These are phyloP conservation scores for Chelon auratus DNA, from an alignment of 2,797 vertebrate species.

Conservation along the genomic window DNA sequence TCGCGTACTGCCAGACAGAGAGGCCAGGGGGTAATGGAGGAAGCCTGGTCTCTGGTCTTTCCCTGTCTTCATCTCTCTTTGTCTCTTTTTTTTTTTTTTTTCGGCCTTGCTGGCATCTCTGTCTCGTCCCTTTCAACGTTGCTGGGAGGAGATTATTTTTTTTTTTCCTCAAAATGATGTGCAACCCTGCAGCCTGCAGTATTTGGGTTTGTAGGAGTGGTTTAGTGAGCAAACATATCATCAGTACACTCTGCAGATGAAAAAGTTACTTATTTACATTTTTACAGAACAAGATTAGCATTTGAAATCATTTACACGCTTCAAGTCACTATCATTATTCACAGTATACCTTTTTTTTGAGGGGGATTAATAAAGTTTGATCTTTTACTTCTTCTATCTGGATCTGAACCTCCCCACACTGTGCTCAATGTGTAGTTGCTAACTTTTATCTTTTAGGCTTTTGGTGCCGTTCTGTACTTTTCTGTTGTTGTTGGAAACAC, in stretches of 20 bases:
- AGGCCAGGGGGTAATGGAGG: slow-evolving; percentile 70
- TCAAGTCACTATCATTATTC: too few species aligned
- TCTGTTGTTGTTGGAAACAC: background rate
- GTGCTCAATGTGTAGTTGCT: too few species aligned
- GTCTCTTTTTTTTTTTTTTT: slow-evolving; percentile 20
- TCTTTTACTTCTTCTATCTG: too few species aligned
- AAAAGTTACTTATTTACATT: too few species aligned
- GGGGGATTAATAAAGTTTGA: too few species aligned
- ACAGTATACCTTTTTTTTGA: too few species aligned
- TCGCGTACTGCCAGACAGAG: slow-evolving; percentile 55
- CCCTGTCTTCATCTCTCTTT: slow-evolving; percentile 53
- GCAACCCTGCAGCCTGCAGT: slow-evolving; percentile 9
- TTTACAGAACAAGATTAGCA: too few species aligned
- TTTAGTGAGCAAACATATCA: background rate
- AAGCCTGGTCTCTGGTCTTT: slow-evolving; percentile 39
- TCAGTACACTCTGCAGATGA: too few species aligned
- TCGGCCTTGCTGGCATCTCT: slow-evolving; percentile 15
- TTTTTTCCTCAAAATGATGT: slow-evolving; percentile 4
- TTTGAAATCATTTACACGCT: too few species aligned
- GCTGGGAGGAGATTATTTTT: slow-evolving; percentile 11
- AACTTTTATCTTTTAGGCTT: background rate
- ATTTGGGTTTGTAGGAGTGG: slow-evolving; percentile 6
- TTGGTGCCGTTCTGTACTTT: background rate
- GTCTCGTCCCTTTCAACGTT: slow-evolving; percentile 46
- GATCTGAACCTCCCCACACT: too few species aligned